phyloP scores from a whole-genome alignment of 2,797 vertebrate species.

The Sebastes vulpes region DNA sequence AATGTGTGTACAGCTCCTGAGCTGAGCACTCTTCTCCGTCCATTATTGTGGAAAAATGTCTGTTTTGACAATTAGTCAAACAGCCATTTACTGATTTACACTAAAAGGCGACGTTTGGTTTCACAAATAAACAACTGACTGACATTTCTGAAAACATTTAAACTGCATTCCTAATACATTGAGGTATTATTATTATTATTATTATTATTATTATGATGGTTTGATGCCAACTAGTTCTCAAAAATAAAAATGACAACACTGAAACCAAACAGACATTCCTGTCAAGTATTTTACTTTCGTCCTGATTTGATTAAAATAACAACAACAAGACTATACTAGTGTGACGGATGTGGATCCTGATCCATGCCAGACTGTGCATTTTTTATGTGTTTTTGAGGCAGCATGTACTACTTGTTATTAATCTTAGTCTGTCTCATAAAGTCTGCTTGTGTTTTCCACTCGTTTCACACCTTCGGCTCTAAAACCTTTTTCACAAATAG shows the following conservation, averaged over 20 bases:
- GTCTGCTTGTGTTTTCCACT: background rate
- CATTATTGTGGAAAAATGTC: slow-evolving; percentile 1
- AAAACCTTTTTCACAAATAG: background rate
- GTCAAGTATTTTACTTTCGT: background rate
- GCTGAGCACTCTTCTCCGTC: slow-evolving; percentile 8
- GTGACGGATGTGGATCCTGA: background rate
- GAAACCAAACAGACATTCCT: background rate
- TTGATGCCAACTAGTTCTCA: background rate
- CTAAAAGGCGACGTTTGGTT: background rate
- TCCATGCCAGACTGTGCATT: background rate
- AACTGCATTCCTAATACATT: background rate
- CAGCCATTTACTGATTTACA: slow-evolving; percentile 10
- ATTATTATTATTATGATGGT: background rate
- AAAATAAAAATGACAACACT: background rate
- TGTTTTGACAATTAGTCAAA: slow-evolving; percentile 17
- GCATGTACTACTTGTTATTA: background rate
- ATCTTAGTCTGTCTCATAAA: background rate
- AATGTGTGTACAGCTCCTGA: slow-evolving; percentile 19
- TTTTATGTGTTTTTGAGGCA: background rate
- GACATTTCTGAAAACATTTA: background rate
- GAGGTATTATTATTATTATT: background rate
- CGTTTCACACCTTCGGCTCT: background rate
- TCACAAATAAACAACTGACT: background rate
- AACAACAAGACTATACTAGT: background rate
- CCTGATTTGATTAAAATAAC: slow-evolving; percentile 9